Conservation (phyloP, 2,888 invertebrate genomes). For the Trissonchulus sp. region DNA sequence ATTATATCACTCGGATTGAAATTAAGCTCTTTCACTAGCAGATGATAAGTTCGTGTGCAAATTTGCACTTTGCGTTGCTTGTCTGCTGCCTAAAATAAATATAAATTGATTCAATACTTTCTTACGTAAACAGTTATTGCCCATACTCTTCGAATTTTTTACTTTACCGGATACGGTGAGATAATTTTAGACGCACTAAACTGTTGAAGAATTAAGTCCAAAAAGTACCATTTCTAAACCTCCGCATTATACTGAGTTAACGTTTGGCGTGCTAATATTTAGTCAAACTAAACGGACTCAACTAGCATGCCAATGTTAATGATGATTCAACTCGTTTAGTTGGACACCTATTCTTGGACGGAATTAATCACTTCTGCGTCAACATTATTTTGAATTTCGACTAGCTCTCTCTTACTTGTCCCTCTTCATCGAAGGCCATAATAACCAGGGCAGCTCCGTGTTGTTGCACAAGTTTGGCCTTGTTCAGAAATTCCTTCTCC, state of each 20-base stretch:
- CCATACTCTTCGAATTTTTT: neutral
- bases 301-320: too few species aligned
- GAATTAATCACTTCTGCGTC: too few species aligned
- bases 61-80: conserved; percentile 58
- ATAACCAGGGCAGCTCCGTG: conserved; percentile 61
- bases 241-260: too few species aligned
- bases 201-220: too few species aligned
- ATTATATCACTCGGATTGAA: conserved; percentile 61
- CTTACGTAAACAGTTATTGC: neutral
- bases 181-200: too few species aligned
- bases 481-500: conserved; percentile 58
- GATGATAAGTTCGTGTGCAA: conserved; percentile 58
- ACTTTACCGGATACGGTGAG: neutral
- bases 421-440: conserved; percentile 62
- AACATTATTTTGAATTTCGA: too few species aligned
- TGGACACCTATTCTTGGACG: too few species aligned
- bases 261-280: too few species aligned
- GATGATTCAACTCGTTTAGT: too few species aligned
- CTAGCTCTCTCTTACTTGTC: conserved; percentile 55
- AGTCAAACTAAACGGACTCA: too few species aligned
- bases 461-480: conserved; percentile 57
- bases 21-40: conserved; percentile 57
- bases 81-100: conserved; percentile 56
- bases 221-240: too few species aligned
- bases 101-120: neutral